These are phyloP conservation scores for Horisme vitalbata DNA, from an alignment of 2,888 invertebrate species.

Conservation along the genomic window DNA sequence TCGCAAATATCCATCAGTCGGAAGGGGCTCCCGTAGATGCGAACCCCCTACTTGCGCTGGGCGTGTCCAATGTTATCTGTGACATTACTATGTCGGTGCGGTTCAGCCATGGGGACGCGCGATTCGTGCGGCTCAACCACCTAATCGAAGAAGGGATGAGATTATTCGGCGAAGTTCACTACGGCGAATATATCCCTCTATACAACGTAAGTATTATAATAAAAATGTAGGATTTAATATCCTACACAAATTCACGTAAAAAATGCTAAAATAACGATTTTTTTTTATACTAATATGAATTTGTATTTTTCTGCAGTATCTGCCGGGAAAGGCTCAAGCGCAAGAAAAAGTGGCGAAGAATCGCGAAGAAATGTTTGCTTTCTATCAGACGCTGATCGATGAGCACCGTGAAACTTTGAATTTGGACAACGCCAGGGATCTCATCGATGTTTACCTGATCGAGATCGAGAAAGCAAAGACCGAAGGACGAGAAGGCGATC, in stretches of 20 bases:
- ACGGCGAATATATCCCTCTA: slow-evolving; percentile 92
- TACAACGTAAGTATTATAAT: slow-evolving; percentile 78
- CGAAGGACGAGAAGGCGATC: slow-evolving; percentile 87
- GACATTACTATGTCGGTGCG: slow-evolving; percentile 94
- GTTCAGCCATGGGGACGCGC: slow-evolving; percentile 89
- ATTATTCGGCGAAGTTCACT: slow-evolving; percentile 91
- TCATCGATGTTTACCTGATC: slow-evolving; percentile 92
- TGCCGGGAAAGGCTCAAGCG: slow-evolving; percentile 84
- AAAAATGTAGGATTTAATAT: not conserved
- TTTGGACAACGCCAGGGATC: slow-evolving; percentile 88
- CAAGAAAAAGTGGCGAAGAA: slow-evolving; percentile 86
- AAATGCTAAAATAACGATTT: not conserved
- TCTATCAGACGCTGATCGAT: slow-evolving; percentile 92
- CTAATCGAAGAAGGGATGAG: slow-evolving; percentile 96
- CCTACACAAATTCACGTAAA: not conserved
- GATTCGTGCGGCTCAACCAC: slow-evolving; percentile 90
- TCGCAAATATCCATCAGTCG: slow-evolving; percentile 84
- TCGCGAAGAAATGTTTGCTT: slow-evolving; percentile 92
- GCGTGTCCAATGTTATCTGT: slow-evolving; percentile 95
- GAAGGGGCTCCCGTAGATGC: slow-evolving; percentile 88
- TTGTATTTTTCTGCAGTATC: slow-evolving; percentile 66
- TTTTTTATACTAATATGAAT: not conserved
- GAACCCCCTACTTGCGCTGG: slow-evolving; percentile 89
- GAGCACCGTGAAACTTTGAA: slow-evolving; percentile 91
- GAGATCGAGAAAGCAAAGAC: slow-evolving; percentile 92